Conservation (phyloP, 2,113 vertebrate species). For the Philantomba maxwellii region DNA sequence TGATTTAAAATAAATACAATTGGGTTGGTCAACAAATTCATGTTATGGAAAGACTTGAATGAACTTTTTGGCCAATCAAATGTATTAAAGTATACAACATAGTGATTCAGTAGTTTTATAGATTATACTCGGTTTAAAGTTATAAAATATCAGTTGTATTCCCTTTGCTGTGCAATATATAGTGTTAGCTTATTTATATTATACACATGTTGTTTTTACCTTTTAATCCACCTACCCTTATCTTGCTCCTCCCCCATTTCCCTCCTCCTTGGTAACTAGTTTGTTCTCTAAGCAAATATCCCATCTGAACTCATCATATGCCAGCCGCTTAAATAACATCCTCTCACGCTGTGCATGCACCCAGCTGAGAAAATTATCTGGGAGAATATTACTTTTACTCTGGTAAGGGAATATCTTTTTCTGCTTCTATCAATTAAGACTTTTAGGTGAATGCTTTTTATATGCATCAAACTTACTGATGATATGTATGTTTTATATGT, state of each 20-base stretch:
- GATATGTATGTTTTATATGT: neutral
- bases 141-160: neutral
- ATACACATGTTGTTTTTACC: neutral
- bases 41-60: neutral
- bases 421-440: neutral
- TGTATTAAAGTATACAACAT: neutral
- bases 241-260: neutral
- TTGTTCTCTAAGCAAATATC: neutral
- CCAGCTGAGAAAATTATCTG: neutral
- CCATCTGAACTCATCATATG: neutral
- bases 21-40: neutral
- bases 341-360: neutral
- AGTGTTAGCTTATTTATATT: neutral
- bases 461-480: neutral
- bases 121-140: neutral
- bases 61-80: neutral
- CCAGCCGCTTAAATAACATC: neutral
- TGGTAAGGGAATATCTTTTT: neutral
- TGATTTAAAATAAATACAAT: neutral
- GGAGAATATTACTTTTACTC: neutral
- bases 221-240: neutral
- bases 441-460: neutral
- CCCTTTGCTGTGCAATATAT: neutral
- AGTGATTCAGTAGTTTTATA: neutral
- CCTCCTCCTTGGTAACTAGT: neutral